Percentiles rank a stretch among this genome's conserved stretches.
phyloP scores from a whole-genome alignment of 2,113 vertebrate genomes.

The Myanophis thanlyinensis region DNA sequence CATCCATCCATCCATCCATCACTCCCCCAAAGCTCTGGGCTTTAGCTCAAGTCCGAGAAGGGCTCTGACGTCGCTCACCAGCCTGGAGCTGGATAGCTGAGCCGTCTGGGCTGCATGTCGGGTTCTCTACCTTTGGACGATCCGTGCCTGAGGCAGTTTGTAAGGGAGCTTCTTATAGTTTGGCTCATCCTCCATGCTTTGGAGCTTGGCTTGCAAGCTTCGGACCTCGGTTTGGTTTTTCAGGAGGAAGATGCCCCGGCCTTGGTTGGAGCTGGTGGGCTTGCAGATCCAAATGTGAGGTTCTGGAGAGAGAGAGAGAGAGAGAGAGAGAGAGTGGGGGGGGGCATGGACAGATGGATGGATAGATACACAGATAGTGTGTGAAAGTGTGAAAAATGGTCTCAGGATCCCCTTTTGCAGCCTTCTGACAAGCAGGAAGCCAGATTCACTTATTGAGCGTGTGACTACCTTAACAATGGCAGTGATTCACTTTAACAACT shows the following conservation, averaged over 20 bases:
- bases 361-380: too few relatives aligned
- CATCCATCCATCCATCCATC: too few relatives aligned
- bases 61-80: not conserved
- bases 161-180: constrained; percentile 37
- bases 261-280: constrained; percentile 82
- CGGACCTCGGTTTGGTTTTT: constrained; percentile 67
- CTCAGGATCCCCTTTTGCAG: too few relatives aligned
- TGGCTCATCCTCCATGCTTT: constrained; percentile 45
- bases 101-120: not conserved
- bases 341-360: too few relatives aligned
- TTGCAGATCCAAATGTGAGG: constrained; percentile 86
- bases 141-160: constrained; percentile 65
- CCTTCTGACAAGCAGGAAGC: too few relatives aligned
- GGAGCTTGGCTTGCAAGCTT: constrained; percentile 69
- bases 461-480: too few relatives aligned
- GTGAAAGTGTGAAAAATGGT: too few relatives aligned
- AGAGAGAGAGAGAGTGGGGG: too few relatives aligned
- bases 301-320: not conserved
- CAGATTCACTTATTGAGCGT: too few relatives aligned
- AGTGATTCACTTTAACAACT: too few relatives aligned
- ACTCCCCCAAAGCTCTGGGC: not conserved
- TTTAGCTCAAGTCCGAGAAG: not conserved
- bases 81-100: not conserved
- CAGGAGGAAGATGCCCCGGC: constrained; percentile 86
- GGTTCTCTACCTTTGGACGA: constrained; percentile 78